phyloP scores from a whole-genome alignment of 2,888 invertebrate species.

The Formica aserva region DNA sequence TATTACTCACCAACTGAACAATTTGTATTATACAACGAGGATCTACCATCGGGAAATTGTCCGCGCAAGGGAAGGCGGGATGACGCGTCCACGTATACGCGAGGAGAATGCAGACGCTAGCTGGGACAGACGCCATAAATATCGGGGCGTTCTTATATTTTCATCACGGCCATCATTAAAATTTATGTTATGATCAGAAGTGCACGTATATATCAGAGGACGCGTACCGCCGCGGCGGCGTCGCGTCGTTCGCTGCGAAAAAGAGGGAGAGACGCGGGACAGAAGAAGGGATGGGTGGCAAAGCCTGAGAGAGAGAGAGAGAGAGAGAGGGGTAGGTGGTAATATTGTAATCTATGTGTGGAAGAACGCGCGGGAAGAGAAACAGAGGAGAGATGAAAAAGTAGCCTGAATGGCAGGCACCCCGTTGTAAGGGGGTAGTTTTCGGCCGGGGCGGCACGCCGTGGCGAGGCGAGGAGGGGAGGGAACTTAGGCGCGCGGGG shows the following conservation, averaged over 20 bases:
- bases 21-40: conserved; percentile 3
- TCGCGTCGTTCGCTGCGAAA: conserved; percentile 61
- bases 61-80: conserved; percentile 3
- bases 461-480: conserved; percentile 48
- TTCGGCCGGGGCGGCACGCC: conserved; percentile 72
- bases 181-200: conserved; percentile 85
- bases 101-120: conserved; percentile 62
- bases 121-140: conserved; percentile 81
- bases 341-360: conserved; percentile 86
- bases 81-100: conserved; percentile 42
- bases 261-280: conserved; percentile 56
- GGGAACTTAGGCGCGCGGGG: conserved; percentile 64
- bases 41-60: conserved; percentile 22
- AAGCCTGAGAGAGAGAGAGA: conserved; percentile 67
- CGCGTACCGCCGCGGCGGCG: conserved; percentile 65
- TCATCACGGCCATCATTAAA: conserved; percentile 85
- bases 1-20: neutral
- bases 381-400: conserved; percentile 83
- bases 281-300: conserved; percentile 58
- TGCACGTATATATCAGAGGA: conserved; percentile 82
- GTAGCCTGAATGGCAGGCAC: conserved; percentile 82
- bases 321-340: conserved; percentile 76
- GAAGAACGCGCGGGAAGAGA: conserved; percentile 83
- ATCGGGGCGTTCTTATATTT: conserved; percentile 85
- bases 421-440: conserved; percentile 80